Base-by-base conservation (phyloP, 2,113 vertebrate genomes). In the Halcyon malimbica region DNA sequence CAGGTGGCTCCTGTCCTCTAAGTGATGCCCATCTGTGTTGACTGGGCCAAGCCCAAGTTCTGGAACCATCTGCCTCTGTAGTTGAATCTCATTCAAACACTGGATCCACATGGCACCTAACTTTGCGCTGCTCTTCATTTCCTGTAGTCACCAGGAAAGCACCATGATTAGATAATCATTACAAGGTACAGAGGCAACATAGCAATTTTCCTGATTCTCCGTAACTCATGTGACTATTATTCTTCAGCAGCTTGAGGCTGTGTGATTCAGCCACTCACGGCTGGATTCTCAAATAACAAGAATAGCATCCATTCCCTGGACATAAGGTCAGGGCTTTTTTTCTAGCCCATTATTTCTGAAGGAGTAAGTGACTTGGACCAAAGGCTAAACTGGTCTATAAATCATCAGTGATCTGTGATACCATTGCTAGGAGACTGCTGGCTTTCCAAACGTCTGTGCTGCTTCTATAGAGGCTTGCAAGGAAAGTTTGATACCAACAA, bases 251-350 rank as follows among this genome's bases (percentile, higher is more conserved):
- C 73, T 60, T 3, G n/a, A 25, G 87, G 92, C 77, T 12, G 33
- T 5, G 6, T 96, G 96, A 96, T 29, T 96, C 93, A 96, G 78
- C 53, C 35, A 26, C 77, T 81, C 68, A 2, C 4, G n/a, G 83
- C 25, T 5, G 19, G 51, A 14, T 46, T 53, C 91, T 54, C 53
- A 29, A 89, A 95, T 93, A 90, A 83, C 89, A 90, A 8, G 85
- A 37, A 97, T 97, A 65, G 42, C 95, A 78, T 21, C 83, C 94
- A 90, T 97, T 96, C 94, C 87, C 83, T 17, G 28, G 10, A 10
- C 7, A 19, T 81, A 71, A 93, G 25, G 31, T 93, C 93, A 94
- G 69, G 42, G 24, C 69, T 41, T 42, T 37, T 91, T 39, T n/a
- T 83, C 84, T 64, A 80, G 50, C 51, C 60, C 33, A 28, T 86